Conservation (phyloP, 2,888 invertebrate genomes). For the Anoplius nigerrimus region DNA sequence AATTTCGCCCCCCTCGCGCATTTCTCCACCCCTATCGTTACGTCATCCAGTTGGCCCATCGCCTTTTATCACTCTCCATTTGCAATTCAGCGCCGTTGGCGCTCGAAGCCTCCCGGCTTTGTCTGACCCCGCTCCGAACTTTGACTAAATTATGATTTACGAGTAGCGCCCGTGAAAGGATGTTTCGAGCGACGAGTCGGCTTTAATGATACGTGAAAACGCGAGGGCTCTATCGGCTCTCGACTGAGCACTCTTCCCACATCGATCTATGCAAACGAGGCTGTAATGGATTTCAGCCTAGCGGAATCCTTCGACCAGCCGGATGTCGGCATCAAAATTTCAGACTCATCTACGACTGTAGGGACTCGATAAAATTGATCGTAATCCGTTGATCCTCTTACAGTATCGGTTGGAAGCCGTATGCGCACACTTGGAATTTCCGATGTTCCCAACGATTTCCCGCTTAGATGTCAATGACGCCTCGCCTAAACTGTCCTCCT, state of each 20-base stretch:
- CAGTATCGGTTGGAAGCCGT: conserved; percentile 8
- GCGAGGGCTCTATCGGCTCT: too few species aligned
- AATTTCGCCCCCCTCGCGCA: neutral
- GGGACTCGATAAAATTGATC: conserved; percentile 34
- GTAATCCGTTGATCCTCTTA: conserved; percentile 33
- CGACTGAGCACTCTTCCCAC: too few species aligned
- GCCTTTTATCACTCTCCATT: conserved; percentile 22
- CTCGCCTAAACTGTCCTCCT: too few species aligned
- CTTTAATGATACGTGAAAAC: too few species aligned
- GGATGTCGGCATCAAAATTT: neutral
- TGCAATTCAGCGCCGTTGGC: conserved; percentile 26
- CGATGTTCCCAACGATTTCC: neutral
- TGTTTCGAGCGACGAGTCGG: too few species aligned
- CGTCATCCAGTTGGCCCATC: conserved; percentile 12
- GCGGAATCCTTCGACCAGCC: neutral
- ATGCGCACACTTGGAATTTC: neutral
- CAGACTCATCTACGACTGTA: neutral
- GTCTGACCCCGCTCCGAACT: neutral
- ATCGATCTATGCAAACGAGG: too few species aligned
- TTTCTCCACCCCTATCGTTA: conserved; percentile 3
- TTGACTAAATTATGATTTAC: conserved; percentile 24
- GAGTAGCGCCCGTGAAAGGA: conserved; percentile 3
- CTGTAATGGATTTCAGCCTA: neutral
- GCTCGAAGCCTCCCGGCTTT: conserved; percentile 22
- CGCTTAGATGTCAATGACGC: too few species aligned